Percentiles rank a stretch among this genome's conserved stretches.
These are phyloP conservation scores for Poecile montanus DNA, from an alignment of 2,797 vertebrate species.

Conservation along the genomic window DNA sequence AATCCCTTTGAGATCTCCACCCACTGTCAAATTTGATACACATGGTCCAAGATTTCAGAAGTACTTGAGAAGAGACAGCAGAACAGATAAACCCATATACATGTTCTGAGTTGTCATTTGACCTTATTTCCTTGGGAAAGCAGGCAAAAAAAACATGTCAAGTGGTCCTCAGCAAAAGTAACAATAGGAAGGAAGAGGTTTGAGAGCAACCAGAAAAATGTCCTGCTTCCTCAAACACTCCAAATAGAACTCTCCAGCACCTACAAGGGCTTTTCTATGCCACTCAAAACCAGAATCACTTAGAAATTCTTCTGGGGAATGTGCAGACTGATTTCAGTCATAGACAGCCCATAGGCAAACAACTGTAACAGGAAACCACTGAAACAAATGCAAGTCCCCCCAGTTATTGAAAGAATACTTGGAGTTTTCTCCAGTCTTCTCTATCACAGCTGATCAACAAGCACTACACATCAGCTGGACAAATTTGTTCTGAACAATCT, in stretches of 20 bases:
- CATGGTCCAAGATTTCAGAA: background rate
- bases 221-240: background rate
- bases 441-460: background rate
- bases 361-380: background rate
- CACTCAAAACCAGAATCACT: background rate
- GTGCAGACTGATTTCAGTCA: background rate
- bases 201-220: background rate
- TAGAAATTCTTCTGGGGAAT: background rate
- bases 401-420: background rate
- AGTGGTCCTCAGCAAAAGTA: background rate
- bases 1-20: background rate
- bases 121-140: background rate
- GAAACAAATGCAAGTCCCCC: background rate
- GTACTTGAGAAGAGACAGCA: background rate
- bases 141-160: background rate
- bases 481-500: background rate
- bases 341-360: background rate
- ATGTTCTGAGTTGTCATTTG: background rate
- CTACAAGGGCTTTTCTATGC: background rate
- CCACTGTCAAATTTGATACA: background rate
- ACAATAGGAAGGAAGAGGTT: background rate
- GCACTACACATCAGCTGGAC: background rate
- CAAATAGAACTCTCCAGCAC: background rate
- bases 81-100: background rate
- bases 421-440: background rate